These are phyloP conservation scores for Trichoplusia ni DNA, from an alignment of 1,140 invertebrate species.

Conservation along the genomic window DNA sequence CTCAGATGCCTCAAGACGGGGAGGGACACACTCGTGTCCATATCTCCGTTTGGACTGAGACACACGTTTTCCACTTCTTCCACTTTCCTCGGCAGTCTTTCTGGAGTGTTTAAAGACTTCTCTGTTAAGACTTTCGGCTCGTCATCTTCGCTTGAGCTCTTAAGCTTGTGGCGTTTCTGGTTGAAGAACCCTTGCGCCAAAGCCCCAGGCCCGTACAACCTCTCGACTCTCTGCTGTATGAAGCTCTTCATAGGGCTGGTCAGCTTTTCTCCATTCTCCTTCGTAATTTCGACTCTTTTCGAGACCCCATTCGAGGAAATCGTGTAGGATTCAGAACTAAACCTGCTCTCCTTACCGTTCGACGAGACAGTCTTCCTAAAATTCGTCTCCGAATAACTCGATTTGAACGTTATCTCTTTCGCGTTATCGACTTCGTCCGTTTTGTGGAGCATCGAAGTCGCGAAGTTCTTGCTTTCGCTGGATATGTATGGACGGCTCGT, in stretches of 20 bases:
- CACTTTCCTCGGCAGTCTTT: slow-evolving; percentile 49
- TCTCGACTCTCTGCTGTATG: slow-evolving; percentile 93
- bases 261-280: slow-evolving; percentile 75
- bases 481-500: slow-evolving; percentile 68
- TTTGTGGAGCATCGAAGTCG: slow-evolving; percentile 68
- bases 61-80: slow-evolving; percentile 53
- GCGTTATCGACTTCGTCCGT: slow-evolving; percentile 72
- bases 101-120: slow-evolving; percentile 71
- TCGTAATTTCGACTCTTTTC: slow-evolving; percentile 73
- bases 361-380: slow-evolving; percentile 70
- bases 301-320: slow-evolving; percentile 73
- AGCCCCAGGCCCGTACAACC: slow-evolving; percentile 92
- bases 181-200: slow-evolving; percentile 91
- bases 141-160: slow-evolving; percentile 69
- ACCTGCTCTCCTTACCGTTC: slow-evolving; percentile 63
- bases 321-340: slow-evolving; percentile 74
- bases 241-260: slow-evolving; percentile 88
- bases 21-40: slow-evolving; percentile 74
- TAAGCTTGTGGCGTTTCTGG: slow-evolving; percentile 80
- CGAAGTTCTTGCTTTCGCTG: slow-evolving; percentile 69
- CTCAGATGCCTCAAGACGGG: slow-evolving; percentile 90
- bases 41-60: slow-evolving; percentile 61
- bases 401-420: slow-evolving; percentile 73
- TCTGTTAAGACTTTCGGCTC: slow-evolving; percentile 68
- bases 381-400: slow-evolving; percentile 78